Evolutionary conservation across 2,113 vertebrate genomes (phyloP), one percentile per base, ranked within the genome.

Genomic region (Syrmaticus mikado): DNA sequence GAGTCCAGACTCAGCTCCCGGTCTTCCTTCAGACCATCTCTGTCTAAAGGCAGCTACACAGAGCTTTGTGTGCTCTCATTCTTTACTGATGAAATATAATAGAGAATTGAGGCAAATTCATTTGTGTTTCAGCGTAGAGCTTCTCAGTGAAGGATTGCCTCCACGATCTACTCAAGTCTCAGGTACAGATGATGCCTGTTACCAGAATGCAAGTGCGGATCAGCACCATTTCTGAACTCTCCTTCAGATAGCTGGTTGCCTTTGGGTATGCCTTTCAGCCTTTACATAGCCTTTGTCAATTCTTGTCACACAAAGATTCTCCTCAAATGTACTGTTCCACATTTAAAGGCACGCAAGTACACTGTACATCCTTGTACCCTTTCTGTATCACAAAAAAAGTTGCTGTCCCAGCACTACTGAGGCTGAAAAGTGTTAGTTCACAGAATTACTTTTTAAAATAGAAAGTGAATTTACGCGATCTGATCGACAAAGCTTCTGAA

Each of bases 361-460:
- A 30, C 16, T 25, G 18, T 36, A 41, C 38, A 60, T 25, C 53
- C n/a, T 38, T 53, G 13, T 53, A 46, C 11, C 21, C 52, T 82
- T 67, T 67, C 52, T 67, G 10, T 61, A 53, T 34, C 32, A n/a
- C 32, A 60, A 15, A 61, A 57, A 72, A 93, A 89, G 30, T 60
- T 93, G 91, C 66, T 82, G 45, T 15, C 45, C 19, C 53, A 82
- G 89, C 84, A 65, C 41, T 94, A 11, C 38, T 91, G 72, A 61
- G 52, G 38, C 45, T 76, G 66, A 58, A 90, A 82, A 91, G 52
- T 38, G 13, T 74, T 53, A 82, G 43, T 53, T 94, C 74, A 79
- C 89, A 80, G 67, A 89, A 90, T 41, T 76, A 55, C 24, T 82
- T 92, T 64, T 52, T 50, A 48, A 81, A 92, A 66, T 61, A 91